Percentiles rank a stretch among this genome's conserved stretches.
Conservation (phyloP, 2,113 vertebrate genomes). For the Phrynocephalus versicolor region DNA sequence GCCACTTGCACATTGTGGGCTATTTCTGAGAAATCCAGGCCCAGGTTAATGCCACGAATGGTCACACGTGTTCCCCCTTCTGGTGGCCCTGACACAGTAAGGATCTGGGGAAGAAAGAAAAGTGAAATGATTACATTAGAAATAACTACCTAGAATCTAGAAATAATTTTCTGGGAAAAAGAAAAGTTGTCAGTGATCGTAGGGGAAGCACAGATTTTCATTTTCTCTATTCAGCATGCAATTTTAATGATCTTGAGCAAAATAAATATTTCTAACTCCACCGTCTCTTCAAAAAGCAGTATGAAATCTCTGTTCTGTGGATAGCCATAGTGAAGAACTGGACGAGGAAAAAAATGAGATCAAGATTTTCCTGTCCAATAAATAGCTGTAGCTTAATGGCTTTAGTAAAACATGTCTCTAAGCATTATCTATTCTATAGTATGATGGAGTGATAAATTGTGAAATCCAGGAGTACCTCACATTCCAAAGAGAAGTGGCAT, state of each 20-base stretch:
- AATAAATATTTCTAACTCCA: background rate
- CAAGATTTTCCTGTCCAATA: background rate
- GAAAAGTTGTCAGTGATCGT: background rate
- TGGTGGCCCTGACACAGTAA: conserved; percentile 92
- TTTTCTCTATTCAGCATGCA: background rate
- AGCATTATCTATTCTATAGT: background rate
- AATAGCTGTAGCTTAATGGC: background rate
- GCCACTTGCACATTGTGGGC: conserved; percentile 92
- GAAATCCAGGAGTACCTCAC: background rate
- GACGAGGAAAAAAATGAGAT: background rate
- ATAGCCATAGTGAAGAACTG: background rate
- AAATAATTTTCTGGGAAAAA: background rate
- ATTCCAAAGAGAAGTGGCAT: background rate
- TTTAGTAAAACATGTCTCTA: background rate
- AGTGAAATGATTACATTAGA: fast-evolving
- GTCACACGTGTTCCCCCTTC: conserved; percentile 95
- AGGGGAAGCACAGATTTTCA: background rate
- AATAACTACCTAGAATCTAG: background rate
- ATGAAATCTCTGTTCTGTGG: background rate
- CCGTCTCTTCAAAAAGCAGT: background rate
- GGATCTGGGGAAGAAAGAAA: conserved; percentile 78
- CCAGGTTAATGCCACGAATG: conserved; percentile 92
- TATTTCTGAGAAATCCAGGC: conserved; percentile 93
- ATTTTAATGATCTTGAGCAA: background rate
- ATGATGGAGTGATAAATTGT: background rate